These are phyloP conservation scores for Epizoanthus scotinus DNA, from an alignment of 92 coral and sea anemone genomes.

Conservation along the genomic window DNA sequence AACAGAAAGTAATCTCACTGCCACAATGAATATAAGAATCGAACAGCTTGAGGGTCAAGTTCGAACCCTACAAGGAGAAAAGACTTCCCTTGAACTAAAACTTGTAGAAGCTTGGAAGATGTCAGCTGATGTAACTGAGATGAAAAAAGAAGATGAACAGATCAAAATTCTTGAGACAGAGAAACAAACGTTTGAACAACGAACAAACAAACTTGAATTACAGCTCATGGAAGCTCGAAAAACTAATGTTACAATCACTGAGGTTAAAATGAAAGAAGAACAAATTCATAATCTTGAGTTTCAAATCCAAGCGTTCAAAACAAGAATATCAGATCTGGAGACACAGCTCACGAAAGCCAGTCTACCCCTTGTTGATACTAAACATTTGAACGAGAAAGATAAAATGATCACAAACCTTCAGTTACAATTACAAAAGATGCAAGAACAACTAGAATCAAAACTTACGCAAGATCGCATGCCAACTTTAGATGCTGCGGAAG, in stretches of 20 bases:
- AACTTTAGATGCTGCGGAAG: background rate
- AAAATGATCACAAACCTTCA: background rate
- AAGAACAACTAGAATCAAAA: conserved; percentile 14
- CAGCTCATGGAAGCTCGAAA: conserved; percentile 6
- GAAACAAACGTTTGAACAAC: conserved; percentile 8
- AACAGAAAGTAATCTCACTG: background rate
- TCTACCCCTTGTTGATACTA: background rate
- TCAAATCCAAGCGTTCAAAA: conserved; percentile 1
- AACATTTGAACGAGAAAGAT: background rate
- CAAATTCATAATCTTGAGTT: conserved; percentile 25
- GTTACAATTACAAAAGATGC: conserved; percentile 1
- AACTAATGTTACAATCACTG: background rate
- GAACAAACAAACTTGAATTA: conserved; percentile 13
- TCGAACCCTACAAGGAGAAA: background rate
- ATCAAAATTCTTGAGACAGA: conserved; percentile 9
- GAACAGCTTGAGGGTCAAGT: conserved; percentile 9
- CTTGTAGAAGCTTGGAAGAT: background rate
- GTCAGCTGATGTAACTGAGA: background rate
- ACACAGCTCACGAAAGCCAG: background rate
- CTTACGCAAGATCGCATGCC: background rate
- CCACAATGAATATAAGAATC: background rate
- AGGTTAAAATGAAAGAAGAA: conserved; percentile 19
- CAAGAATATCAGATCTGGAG: conserved; percentile 5
- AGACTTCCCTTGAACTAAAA: conserved; percentile 3
- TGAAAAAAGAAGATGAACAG: conserved; percentile 1